Conservation (phyloP, 2,888 invertebrate species). For the Sarcophaga subvicina region DNA sequence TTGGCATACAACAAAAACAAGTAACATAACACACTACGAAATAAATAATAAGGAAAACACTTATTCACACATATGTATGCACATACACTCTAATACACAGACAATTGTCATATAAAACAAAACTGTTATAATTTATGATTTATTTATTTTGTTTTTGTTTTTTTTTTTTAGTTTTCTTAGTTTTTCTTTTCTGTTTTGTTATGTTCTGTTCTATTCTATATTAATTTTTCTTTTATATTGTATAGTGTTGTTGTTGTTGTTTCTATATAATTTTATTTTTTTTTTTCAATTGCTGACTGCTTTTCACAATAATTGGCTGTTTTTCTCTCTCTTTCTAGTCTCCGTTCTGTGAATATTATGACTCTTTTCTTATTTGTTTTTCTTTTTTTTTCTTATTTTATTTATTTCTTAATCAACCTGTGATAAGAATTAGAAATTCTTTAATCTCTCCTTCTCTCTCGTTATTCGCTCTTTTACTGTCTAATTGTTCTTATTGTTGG, state of each 20-base stretch:
- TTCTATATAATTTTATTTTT: neutral
- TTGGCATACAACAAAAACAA: neutral
- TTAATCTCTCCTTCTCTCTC: too few relatives aligned
- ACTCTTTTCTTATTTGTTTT: slow-evolving; percentile 21
- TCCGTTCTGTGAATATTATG: slow-evolving; percentile 4
- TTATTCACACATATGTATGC: neutral
- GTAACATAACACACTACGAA: neutral
- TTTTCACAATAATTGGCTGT: neutral
- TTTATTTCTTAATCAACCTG: too few relatives aligned
- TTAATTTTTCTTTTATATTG: neutral
- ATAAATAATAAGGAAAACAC: neutral
- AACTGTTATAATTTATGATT: slow-evolving; percentile 61
- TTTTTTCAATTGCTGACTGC: neutral
- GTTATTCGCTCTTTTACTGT: slow-evolving; percentile 7
- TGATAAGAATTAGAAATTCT: too few relatives aligned
- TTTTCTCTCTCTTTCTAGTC: neutral
- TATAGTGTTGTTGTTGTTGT: neutral
- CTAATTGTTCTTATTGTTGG: neutral
- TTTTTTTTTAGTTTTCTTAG: neutral
- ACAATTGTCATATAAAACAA: slow-evolving; percentile 43
- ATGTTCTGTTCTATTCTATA: too few relatives aligned
- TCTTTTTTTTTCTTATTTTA: neutral
- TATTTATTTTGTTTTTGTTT: slow-evolving; percentile 28
- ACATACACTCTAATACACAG: neutral
- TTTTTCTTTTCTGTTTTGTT: too few relatives aligned